Conservation (phyloP, 2,888 invertebrate species). For the Microctonus hyperodae region DNA sequence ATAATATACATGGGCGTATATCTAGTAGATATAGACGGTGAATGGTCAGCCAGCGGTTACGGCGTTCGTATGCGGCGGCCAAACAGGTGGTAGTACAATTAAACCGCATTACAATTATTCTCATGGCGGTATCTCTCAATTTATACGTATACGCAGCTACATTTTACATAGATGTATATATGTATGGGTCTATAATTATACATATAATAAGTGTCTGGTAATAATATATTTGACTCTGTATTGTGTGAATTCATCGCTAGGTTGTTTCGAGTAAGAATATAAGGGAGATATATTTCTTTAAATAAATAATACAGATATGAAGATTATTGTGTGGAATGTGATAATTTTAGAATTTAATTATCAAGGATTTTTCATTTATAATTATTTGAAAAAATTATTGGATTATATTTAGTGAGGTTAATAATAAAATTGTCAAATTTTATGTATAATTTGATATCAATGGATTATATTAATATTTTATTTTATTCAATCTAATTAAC, state of each 20-base stretch:
- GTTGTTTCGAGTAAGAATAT: no score
- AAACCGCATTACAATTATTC: constrained; percentile 57
- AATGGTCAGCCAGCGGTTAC: constrained; percentile 45
- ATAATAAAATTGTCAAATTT: no score
- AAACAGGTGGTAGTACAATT: constrained; percentile 59
- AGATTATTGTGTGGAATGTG: no score
- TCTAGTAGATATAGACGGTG: constrained; percentile 35
- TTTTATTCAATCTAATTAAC: no score
- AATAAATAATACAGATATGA: no score
- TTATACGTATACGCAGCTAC: not conserved
- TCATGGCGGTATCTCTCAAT: constrained; percentile 26
- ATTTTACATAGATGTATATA: not conserved
- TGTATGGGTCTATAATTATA: not conserved
- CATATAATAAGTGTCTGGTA: not conserved
- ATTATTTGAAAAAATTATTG: no score
- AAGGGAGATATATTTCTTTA: no score
- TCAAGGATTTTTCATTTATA: no score
- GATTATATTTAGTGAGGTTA: no score
- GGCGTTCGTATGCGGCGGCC: constrained; percentile 37
- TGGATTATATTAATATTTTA: no score
- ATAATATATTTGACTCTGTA: not conserved
- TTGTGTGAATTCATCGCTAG: not conserved
- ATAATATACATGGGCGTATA: not conserved
- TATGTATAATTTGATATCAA: no score
- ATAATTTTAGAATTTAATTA: no score